Evolutionary conservation across 2,797 vertebrate species (phyloP).

Genomic region (Anguilla marmorata): DNA sequence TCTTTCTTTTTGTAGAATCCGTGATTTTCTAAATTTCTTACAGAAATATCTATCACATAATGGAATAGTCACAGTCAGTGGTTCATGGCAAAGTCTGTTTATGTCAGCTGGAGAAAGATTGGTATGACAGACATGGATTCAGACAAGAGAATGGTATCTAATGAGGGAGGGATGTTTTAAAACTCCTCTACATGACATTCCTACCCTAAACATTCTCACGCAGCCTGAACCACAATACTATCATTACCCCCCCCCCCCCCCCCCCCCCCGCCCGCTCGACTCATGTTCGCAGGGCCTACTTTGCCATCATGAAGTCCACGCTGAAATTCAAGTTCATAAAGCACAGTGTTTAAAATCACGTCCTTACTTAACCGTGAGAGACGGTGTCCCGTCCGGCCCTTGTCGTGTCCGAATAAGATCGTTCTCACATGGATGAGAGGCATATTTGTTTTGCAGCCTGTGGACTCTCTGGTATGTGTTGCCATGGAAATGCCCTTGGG

Average conservation of each 20-base stretch:
- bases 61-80: not conserved
- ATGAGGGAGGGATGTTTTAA: not conserved
- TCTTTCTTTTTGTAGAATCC: not conserved
- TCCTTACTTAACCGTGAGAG: not conserved
- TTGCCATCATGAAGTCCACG: not conserved
- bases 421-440: slow-evolving; percentile 8
- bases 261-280: not conserved
- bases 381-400: not conserved
- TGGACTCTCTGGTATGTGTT: slow-evolving; percentile 19
- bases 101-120: not conserved
- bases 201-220: not conserved
- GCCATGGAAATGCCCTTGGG: slow-evolving; percentile 13
- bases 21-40: not conserved
- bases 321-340: not conserved
- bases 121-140: not conserved
- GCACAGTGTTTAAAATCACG: not conserved
- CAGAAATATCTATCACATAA: not conserved
- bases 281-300: not conserved
- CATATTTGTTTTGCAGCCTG: slow-evolving; percentile 4
- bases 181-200: not conserved
- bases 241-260: too few relatives aligned
- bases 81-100: not conserved
- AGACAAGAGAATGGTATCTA: not conserved
- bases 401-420: not conserved
- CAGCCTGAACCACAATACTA: not conserved